A percentile compares a stretch with the other conserved stretches of the same genome.
Evolutionary conservation across 1,140 invertebrate genomes (phyloP).

Genomic region (Cylas formicarius): DNA sequence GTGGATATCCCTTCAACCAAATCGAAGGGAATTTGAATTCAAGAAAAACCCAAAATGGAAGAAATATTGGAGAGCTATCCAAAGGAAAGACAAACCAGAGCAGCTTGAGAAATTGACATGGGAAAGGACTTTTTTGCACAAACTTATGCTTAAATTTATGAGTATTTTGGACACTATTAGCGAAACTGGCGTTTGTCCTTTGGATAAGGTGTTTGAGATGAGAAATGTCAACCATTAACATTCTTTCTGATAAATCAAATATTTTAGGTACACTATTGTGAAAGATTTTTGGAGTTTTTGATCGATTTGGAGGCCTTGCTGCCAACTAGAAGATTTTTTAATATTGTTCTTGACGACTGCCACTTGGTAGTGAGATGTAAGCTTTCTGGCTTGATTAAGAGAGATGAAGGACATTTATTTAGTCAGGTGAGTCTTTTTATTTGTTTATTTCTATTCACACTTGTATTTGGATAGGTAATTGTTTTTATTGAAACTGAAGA

Average conservation of each 20-base stretch:
- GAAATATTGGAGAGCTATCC: slow-evolving; percentile 86
- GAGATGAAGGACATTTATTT: slow-evolving; percentile 87
- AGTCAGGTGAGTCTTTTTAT: slow-evolving; percentile 73
- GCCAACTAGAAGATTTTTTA: slow-evolving; percentile 94
- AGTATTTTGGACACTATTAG: slow-evolving; percentile 70
- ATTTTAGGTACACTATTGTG: slow-evolving; percentile 71
- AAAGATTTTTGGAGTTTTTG: slow-evolving; percentile 91
- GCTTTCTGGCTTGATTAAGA: slow-evolving; percentile 64
- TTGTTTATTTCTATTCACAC: too few relatives aligned
- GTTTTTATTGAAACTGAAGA: too few relatives aligned
- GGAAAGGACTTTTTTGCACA: slow-evolving; percentile 82
- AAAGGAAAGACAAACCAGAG: slow-evolving; percentile 77
- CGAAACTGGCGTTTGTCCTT: slow-evolving; percentile 51
- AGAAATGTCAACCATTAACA: background rate
- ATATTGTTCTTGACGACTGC: slow-evolving; percentile 89
- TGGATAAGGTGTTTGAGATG: slow-evolving; percentile 44
- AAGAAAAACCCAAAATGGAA: slow-evolving; percentile 79
- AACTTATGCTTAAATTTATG: slow-evolving; percentile 88
- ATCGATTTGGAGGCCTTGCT: slow-evolving; percentile 94
- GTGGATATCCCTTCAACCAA: slow-evolving; percentile 85
- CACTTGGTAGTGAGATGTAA: slow-evolving; percentile 89
- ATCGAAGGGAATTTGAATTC: slow-evolving; percentile 77
- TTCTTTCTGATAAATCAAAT: background rate
- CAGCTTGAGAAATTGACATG: slow-evolving; percentile 67
- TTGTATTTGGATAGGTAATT: too few relatives aligned